These are phyloP conservation scores for Mobula birostris DNA, from an alignment of 2,113 vertebrate genomes.

Conservation along the genomic window DNA sequence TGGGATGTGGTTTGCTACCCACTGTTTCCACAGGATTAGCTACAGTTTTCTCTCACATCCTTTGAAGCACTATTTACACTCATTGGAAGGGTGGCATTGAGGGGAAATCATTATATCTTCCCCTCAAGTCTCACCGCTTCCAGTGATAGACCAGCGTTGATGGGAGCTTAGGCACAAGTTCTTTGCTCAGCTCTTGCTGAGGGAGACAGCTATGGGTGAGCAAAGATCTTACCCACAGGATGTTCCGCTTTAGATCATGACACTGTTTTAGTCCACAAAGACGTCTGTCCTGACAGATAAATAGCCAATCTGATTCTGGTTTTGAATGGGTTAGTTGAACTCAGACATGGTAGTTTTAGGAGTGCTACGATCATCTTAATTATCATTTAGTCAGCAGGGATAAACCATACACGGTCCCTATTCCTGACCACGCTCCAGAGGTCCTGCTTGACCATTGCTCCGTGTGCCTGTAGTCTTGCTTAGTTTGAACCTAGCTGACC, in stretches of 20 bases:
- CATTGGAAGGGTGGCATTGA: background rate
- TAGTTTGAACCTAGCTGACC: background rate
- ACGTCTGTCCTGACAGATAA: background rate
- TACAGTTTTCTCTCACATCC: background rate
- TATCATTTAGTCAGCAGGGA: background rate
- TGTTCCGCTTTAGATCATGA: background rate
- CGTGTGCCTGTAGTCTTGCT: background rate
- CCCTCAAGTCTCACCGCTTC: background rate
- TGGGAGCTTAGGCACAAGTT: background rate
- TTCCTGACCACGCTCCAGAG: background rate
- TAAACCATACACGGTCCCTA: background rate
- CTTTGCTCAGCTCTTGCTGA: background rate
- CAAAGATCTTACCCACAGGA: too few species aligned
- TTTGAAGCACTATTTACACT: background rate
- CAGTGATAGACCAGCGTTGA: background rate
- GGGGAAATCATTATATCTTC: background rate
- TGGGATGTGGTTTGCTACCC: slow-evolving; percentile 25
- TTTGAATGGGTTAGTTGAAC: background rate
- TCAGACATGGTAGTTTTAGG: background rate
- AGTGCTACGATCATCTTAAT: background rate
- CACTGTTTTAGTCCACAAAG: background rate
- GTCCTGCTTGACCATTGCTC: too few species aligned
- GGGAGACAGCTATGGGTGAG: background rate
- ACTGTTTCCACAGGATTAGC: background rate
- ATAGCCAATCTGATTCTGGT: background rate